Percentiles rank a stretch among this genome's conserved stretches.
These are phyloP conservation scores for Aphrophora alni DNA, from an alignment of 2,888 invertebrate species.

Conservation along the genomic window DNA sequence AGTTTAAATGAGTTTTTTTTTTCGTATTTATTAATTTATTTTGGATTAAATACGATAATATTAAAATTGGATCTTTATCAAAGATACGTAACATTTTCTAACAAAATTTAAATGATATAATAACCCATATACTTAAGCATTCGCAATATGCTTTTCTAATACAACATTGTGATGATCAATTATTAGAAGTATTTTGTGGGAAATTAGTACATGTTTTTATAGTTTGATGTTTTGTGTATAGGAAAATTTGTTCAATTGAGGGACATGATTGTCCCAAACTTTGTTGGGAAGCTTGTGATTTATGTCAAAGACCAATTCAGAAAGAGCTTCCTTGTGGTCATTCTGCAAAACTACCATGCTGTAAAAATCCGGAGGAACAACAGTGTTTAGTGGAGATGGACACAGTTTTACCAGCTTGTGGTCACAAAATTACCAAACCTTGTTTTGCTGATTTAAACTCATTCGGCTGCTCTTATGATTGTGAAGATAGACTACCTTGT, in stretches of 20 bases:
- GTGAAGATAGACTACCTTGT: conserved; percentile 58
- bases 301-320: conserved; percentile 59
- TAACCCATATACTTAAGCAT: too few relatives aligned
- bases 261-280: conserved; percentile 60
- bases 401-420: conserved; percentile 4
- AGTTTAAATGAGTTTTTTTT: too few relatives aligned
- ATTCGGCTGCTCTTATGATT: conserved; percentile 40
- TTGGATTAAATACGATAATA: too few relatives aligned
- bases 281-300: conserved; percentile 63
- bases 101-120: too few relatives aligned
- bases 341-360: conserved; percentile 57
- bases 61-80: too few relatives aligned
- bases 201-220: too few relatives aligned
- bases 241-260: conserved; percentile 42
- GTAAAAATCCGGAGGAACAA: conserved; percentile 14
- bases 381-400: not conserved
- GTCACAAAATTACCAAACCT: not conserved
- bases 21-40: too few relatives aligned
- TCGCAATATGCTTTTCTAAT: too few relatives aligned
- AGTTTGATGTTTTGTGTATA: not conserved
- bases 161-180: too few relatives aligned
- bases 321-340: conserved; percentile 64
- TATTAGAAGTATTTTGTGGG: too few relatives aligned
- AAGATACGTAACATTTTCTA: too few relatives aligned
- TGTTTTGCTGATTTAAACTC: conserved; percentile 3